Evolutionary conservation across 64 coral and sea anemone genomes (phyloP), one percentile per base, ranked within the genome.

Genomic region (Cladopsammia gracilis): DNA sequence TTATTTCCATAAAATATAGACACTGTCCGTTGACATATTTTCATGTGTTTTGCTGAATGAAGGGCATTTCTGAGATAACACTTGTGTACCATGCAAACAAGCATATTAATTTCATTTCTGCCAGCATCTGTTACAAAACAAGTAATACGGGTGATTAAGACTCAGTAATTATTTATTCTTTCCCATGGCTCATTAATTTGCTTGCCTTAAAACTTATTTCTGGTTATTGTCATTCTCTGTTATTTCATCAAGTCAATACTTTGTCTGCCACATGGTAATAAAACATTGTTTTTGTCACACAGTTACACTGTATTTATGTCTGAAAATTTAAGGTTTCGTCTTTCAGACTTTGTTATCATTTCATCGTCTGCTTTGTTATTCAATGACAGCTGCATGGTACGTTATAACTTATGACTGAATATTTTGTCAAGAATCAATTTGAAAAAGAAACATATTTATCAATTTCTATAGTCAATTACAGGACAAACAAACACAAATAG

Each of bases 1-100:
- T 12, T 62, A 84, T 67, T 84, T 67, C 80, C 80, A 84, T 84
- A 84, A 84, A 50, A 23, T 67, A 14, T 18, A 84, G 80, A 68
- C 80, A 84, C 19, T 50, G 62, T 48, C 45, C 67, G 45, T 68
- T 48, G 61, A 50, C 66, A 67, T 62, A 84, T 23, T 84, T 84
- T 82, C 47, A 22, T n/a, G 22, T 12, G 19, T 77, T 49, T 11
- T 52, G 18, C 0, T 84, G 10, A 13, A 9, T 84, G 3, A 68
- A 68, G 62, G 45, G 25, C 58, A 62, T 9, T 23, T 60, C 9
- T 83, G 25, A 44, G 20, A 49, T 64, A 9, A 64, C 79, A 83
- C 64, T 19, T 18, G 20, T 47, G 15, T 75, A 19, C 3, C 45
- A 49, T 75, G 72, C 25, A 75, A 48, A 75, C 72, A 48, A n/a